phyloP scores from a whole-genome alignment of 2,113 vertebrate species.

The Empidonax traillii region DNA sequence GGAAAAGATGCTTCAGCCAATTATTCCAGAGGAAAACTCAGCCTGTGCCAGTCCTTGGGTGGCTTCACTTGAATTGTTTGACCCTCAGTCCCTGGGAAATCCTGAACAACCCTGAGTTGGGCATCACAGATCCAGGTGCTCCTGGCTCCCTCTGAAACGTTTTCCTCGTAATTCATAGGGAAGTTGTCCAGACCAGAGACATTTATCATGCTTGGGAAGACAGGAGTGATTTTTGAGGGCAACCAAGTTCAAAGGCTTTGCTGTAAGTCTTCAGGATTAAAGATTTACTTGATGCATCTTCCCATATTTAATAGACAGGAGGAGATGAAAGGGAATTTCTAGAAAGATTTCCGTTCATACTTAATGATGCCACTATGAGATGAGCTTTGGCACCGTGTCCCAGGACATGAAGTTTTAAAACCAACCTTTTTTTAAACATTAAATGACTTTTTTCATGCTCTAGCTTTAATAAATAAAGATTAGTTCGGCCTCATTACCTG shows the following conservation, averaged over 20 bases:
- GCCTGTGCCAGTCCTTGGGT: not conserved
- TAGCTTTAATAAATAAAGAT: conserved; percentile 69
- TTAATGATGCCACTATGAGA: conserved; percentile 69
- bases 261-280: conserved; percentile 59
- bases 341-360: conserved; percentile 55
- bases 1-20: not conserved
- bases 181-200: not conserved
- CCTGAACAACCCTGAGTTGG: not conserved
- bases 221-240: conserved; percentile 34
- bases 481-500: conserved; percentile 48
- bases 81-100: not conserved
- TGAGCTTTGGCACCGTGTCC: conserved; percentile 54
- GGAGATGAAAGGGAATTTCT: conserved; percentile 71
- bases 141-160: not conserved
- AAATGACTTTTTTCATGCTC: conserved; percentile 70
- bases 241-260: conserved; percentile 59
- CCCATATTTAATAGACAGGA: conserved; percentile 65
- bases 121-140: not conserved
- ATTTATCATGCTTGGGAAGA: not conserved
- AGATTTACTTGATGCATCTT: conserved; percentile 29
- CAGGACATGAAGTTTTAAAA: conserved; percentile 69
- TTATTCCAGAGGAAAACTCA: not conserved
- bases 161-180: not conserved
- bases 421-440: conserved; percentile 69
- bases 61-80: not conserved